Base-by-base conservation (phyloP, 2,888 invertebrate genomes). In the Andrena fulva region DNA sequence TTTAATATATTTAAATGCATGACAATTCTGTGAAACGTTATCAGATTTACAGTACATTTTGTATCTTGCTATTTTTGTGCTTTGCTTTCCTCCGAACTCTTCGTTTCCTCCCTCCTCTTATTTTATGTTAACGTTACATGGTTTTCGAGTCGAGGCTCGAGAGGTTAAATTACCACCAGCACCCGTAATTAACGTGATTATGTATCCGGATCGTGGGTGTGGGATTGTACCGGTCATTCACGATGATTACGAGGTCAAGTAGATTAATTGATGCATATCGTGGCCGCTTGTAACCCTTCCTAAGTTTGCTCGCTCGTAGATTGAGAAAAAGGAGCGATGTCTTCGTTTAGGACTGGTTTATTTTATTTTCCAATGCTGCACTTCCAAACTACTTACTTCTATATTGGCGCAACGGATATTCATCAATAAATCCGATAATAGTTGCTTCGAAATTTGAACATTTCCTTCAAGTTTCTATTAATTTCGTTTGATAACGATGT, bases 171-270 rank as follows among this genome's bases (percentile, higher is more conserved):
- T 88, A 82, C 71, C 42, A 63, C 24, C 56, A 74, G 63, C 67
- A 33, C 20, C 60, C 67, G 50, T 77, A 82, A 89, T 90, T 84
- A 85, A 83, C 85, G 85, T 81, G 89, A 89, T 90, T 89, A 90
- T 86, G 87, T 89, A 87, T 88, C 87, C 89, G 89, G 88, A 89
- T 90, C 87, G 92, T 91, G 91, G 91, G 90, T 90, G 90, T 89
- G 82, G 75, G 77, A 82, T 85, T 77, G 77, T 80, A 69, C 59
- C 84, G 87, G 90, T 91, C 90, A 91, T 86, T 85, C 87, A 82
- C 86, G 84, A 88, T 85, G 86, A 89, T 85, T 84, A 80, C 86
- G 89, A 85, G 91, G 92, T 92, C 90, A 91, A 91, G 85, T 91
- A 79, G 90, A 86, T 89, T 92, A 93, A 93, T 92, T 93, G 90